These are phyloP conservation scores for Dendrocincla tyrannina DNA, from an alignment of 2,797 vertebrate species.

Conservation along the genomic window DNA sequence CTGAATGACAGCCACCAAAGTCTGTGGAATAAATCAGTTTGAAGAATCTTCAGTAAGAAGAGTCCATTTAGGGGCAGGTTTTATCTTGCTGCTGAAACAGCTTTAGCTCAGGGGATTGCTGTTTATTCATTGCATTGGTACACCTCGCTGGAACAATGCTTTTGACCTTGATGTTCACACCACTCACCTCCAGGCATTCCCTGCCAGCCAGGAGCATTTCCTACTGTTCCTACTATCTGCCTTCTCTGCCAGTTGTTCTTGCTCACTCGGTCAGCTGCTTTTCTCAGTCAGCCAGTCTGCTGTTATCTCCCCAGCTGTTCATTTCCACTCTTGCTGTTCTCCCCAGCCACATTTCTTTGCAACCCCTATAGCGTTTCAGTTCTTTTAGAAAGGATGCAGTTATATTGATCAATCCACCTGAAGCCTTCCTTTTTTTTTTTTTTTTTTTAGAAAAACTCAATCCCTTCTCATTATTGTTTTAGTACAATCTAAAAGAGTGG, in stretches of 20 bases:
- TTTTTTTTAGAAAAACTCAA: neutral
- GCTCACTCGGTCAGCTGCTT: neutral
- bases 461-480: neutral
- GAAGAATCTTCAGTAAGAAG: neutral
- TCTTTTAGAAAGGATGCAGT: neutral
- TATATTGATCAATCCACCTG: neutral
- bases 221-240: neutral
- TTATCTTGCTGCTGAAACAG: neutral
- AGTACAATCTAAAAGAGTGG: neutral
- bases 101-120: neutral
- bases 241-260: slow-evolving; percentile 36
- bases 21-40: neutral
- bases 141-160: neutral
- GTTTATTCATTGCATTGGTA: neutral
- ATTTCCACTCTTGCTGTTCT: neutral
- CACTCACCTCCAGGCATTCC: neutral
- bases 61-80: neutral
- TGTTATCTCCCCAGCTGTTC: slow-evolving; percentile 33
- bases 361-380: neutral
- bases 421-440: neutral
- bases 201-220: neutral
- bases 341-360: neutral
- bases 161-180: neutral
- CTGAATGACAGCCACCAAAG: neutral
- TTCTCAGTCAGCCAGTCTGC: neutral